Base-by-base conservation (phyloP, 92 coral and sea anemone species). In the Parazoanthus atlanticus region DNA sequence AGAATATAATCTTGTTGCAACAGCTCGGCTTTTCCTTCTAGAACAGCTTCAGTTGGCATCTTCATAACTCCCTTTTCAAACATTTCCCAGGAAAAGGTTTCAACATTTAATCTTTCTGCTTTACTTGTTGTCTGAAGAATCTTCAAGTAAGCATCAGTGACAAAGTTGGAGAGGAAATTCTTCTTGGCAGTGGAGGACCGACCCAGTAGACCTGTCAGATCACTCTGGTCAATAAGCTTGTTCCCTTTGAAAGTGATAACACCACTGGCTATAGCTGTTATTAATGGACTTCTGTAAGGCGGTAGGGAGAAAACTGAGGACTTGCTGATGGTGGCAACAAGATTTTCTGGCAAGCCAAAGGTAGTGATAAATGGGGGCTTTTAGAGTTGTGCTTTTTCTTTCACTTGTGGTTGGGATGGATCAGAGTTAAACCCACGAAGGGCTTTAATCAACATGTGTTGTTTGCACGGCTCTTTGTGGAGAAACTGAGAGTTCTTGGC, bases 91-190 rank as follows among this genome's bases (percentile, higher is more conserved):
- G 79, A 69, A n/a, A 84, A 84, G 36, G 78, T 73, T 69, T 84
- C 88, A 69, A 69, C 79, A 66, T 84, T 84, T 77, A 84, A 23
- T 69, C 88, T 79, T 11, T 84, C 78, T 38, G 10, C 46, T 84
- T 54, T 77, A 69, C 79, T 33, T 67, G 76, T 56, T 40, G 34
- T 40, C 36, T 84, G 88, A 82, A 84, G 78, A 36, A 69, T 69
- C 61, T 69, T 67, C 88, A 84, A 38, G 78, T 84, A 84, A 28
- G 87, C 64, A 84, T 84, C 87, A 32, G 34, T 84, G 28, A 25
- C 21, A 21, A 84, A 84, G 87, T 84, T 84, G 78, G 88, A 84
- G 36, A 84, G 64, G 46, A 69, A 84, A 84, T 69, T 84, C 12
- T 84, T 19, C 88, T 36, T 38, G 19, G 40, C 33, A 69, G 31